phyloP scores from a whole-genome alignment of 1,140 invertebrate genomes.

The Bombus cullumanus region DNA sequence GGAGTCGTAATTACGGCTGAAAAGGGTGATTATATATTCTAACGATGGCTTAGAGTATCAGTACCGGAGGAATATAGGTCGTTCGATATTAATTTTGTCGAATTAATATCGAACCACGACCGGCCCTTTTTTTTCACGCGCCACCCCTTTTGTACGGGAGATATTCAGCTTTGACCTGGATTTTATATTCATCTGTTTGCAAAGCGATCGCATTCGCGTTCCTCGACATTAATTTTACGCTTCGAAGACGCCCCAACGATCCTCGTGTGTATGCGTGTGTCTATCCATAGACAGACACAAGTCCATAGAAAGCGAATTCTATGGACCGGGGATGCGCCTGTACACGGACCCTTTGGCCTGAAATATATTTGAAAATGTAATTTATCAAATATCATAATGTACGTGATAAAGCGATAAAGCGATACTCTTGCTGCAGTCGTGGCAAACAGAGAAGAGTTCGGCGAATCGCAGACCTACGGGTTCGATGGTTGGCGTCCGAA shows the following conservation, averaged over 20 bases:
- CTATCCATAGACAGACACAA: background rate
- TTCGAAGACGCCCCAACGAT: background rate
- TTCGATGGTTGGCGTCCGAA: too few relatives aligned
- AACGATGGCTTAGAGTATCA: conserved; percentile 20
- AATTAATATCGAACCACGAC: conserved; percentile 35
- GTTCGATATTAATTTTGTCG: conserved; percentile 40
- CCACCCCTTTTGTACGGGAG: conserved; percentile 16
- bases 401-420: background rate
- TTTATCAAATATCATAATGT: conserved; percentile 5
- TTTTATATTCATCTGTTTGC: conserved; percentile 34
- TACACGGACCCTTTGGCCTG: background rate
- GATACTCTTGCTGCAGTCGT: background rate
- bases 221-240: conserved; percentile 47
- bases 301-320: conserved; percentile 11
- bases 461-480: too few relatives aligned
- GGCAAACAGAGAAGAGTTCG: background rate
- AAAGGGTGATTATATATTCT: conserved; percentile 7
- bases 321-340: background rate
- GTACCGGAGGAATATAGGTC: background rate
- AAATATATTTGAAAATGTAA: conserved; percentile 4
- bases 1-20: background rate
- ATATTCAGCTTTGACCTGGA: conserved; percentile 22
- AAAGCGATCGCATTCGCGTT: conserved; percentile 27
- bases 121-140: background rate
- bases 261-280: background rate